Evolutionary conservation across 2,888 invertebrate genomes (phyloP).

Genomic region (Andrena minutula): DNA sequence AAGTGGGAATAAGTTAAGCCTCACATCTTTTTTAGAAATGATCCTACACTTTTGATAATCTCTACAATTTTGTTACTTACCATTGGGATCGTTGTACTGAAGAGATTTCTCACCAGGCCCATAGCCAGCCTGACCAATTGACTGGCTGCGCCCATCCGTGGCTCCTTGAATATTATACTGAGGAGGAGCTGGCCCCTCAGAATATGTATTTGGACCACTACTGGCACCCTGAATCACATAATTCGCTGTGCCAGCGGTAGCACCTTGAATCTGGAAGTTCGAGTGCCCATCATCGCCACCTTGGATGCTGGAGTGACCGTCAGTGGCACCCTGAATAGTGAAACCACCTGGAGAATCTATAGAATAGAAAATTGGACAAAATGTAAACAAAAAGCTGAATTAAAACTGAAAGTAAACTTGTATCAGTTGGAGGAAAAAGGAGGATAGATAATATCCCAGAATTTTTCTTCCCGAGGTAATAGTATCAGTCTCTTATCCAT

Average conservation of each 20-base stretch:
- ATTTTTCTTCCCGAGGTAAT: slow-evolving; percentile 25
- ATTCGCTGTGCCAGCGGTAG: slow-evolving; percentile 68
- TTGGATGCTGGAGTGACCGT: slow-evolving; percentile 57
- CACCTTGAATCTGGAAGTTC: slow-evolving; percentile 75
- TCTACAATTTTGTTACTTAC: slow-evolving; percentile 62
- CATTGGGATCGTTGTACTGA: slow-evolving; percentile 80
- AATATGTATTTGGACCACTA: slow-evolving; percentile 57
- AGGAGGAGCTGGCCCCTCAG: slow-evolving; percentile 50
- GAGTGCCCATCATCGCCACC: slow-evolving; percentile 73
- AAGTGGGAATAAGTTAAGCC: neutral
- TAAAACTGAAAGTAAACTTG: slow-evolving; percentile 5
- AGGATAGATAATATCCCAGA: slow-evolving; percentile 24
- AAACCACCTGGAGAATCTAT: slow-evolving; percentile 74
- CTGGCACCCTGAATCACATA: neutral
- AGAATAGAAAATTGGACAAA: slow-evolving; percentile 4
- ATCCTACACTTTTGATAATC: too few species aligned
- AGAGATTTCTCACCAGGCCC: slow-evolving; percentile 73
- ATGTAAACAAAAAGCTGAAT: neutral
- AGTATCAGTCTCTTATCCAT: slow-evolving; percentile 30
- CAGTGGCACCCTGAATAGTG: slow-evolving; percentile 77
- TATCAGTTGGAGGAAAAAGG: neutral
- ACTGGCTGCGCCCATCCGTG: slow-evolving; percentile 60
- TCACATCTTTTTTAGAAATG: too few species aligned
- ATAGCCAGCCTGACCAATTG: slow-evolving; percentile 52
- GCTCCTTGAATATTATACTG: slow-evolving; percentile 74